Conservation (phyloP, 2,888 invertebrate genomes). For the Poecilus cupreus region DNA sequence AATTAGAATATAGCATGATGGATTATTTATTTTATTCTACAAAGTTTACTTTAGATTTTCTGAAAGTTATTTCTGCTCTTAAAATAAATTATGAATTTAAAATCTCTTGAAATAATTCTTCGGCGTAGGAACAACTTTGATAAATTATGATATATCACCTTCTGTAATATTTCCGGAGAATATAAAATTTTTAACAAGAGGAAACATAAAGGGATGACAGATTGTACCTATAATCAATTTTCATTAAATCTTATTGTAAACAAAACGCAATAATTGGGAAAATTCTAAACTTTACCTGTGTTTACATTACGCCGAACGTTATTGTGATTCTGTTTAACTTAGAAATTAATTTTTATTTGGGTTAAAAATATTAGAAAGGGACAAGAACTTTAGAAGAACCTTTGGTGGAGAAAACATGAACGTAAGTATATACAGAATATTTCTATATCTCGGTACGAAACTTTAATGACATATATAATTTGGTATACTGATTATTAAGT, state of each 20-base stretch:
- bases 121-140: not conserved
- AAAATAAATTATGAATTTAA: constrained; percentile 21
- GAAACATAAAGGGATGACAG: not conserved
- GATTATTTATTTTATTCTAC: no score
- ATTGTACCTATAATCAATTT: constrained; percentile 3
- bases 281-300: not conserved
- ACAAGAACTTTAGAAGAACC: no score
- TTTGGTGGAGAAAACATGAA: no score
- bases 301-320: not conserved
- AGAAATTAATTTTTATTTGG: not conserved
- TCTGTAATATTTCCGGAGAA: constrained; percentile 1
- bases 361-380: no score
- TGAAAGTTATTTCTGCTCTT: not conserved
- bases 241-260: not conserved
- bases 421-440: no score
- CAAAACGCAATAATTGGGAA: not conserved
- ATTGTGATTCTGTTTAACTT: not conserved
- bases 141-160: constrained; percentile 17
- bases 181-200: not conserved
- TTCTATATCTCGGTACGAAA: no score
- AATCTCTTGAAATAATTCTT: constrained; percentile 21
- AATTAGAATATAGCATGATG: no score
- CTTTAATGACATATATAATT: no score
- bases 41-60: not conserved
- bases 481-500: no score